A percentile compares a stretch with the other conserved stretches of the same genome.
phyloP scores from a whole-genome alignment of 2,888 invertebrate genomes.

The Glyphotaelius pellucidus region DNA sequence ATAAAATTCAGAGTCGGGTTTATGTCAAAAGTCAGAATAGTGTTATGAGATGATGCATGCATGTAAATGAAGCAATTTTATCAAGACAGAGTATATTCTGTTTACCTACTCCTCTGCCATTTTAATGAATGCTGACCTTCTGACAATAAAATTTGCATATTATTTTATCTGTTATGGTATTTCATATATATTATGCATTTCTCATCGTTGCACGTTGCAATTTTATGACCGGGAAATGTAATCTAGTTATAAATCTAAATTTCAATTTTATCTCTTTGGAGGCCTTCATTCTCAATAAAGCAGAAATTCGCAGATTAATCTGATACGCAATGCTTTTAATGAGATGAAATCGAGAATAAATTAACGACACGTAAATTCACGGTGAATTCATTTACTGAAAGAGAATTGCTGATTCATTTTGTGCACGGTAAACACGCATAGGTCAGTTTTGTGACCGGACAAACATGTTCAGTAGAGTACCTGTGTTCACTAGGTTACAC shows the following conservation, averaged over 20 bases:
- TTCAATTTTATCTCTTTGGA: neutral
- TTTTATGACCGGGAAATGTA: neutral
- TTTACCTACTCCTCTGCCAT: too few relatives aligned
- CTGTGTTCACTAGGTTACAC: neutral
- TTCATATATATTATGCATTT: neutral
- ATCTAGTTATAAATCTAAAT: neutral
- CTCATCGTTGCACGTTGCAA: neutral
- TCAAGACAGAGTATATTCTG: too few relatives aligned
- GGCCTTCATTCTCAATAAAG: neutral
- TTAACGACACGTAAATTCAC: neutral
- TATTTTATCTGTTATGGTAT: neutral
- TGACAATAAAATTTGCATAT: neutral
- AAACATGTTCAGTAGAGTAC: conserved; percentile 27
- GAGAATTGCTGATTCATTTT: neutral
- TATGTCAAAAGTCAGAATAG: too few relatives aligned
- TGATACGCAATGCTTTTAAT: neutral
- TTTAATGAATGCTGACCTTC: neutral
- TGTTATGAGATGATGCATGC: too few relatives aligned
- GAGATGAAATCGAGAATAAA: neutral
- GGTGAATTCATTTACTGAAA: neutral
- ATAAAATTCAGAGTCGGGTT: too few relatives aligned
- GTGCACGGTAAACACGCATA: neutral
- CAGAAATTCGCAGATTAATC: neutral
- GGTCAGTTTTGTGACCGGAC: conserved; percentile 13
- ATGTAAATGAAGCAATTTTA: too few relatives aligned